Percentiles rank a stretch among this genome's conserved stretches.
phyloP scores from a whole-genome alignment of 1,140 invertebrate species.

The Ptiloglossa arizonensis region DNA sequence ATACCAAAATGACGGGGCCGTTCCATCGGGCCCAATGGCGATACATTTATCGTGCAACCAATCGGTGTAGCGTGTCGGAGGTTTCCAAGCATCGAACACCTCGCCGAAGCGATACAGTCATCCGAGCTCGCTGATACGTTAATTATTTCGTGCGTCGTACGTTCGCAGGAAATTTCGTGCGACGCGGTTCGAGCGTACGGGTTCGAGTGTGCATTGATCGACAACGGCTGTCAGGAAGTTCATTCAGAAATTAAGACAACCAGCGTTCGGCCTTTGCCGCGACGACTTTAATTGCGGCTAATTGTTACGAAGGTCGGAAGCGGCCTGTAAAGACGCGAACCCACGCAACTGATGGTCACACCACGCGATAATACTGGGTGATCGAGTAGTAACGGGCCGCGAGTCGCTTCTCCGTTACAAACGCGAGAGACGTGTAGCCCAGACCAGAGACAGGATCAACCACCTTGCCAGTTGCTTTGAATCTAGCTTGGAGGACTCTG shows the following conservation, averaged over 20 bases:
- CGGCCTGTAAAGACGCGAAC: constrained; percentile 72
- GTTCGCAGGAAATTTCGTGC: constrained; percentile 11
- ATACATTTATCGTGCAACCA: too few relatives aligned
- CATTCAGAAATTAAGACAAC: constrained; percentile 70
- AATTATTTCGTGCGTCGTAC: not conserved
- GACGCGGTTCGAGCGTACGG: not conserved
- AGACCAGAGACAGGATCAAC: not conserved
- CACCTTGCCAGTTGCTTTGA: too few relatives aligned
- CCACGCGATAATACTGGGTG: constrained; percentile 66
- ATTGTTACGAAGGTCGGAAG: constrained; percentile 79
- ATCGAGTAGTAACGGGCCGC: constrained; percentile 49
- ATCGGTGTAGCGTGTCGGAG: too few relatives aligned
- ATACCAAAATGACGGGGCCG: too few relatives aligned
- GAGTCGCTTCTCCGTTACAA: not conserved
- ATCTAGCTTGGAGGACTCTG: too few relatives aligned
- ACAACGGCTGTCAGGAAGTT: constrained; percentile 60
- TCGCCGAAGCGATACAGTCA: not conserved
- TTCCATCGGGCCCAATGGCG: too few relatives aligned
- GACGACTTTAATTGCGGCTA: constrained; percentile 77
- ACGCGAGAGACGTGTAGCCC: too few relatives aligned
- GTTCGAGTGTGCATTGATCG: constrained; percentile 39
- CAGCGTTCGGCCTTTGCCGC: constrained; percentile 70
- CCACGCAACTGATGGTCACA: constrained; percentile 75
- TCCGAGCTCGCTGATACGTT: not conserved
- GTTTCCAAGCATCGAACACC: too few relatives aligned